Evolutionary conservation across 2,888 invertebrate species (phyloP), one percentile per base, ranked within the genome.

Genomic region (Ophioninae sp.): DNA sequence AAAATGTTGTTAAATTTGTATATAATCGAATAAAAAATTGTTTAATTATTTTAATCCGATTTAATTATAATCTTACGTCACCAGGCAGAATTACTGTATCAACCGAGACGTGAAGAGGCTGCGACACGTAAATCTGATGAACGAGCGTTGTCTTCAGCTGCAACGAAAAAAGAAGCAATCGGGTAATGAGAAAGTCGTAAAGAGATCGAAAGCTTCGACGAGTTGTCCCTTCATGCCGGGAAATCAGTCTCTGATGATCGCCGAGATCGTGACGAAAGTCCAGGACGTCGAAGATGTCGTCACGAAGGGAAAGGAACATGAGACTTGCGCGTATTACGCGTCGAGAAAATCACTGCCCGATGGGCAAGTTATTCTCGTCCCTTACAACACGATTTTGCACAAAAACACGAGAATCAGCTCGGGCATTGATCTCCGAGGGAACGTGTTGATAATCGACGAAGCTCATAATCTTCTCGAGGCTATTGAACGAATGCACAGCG

Each of bases 391-490:
- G 30, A 93, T 98, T 68, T 93, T 98, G 6, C 97, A 98, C 91
- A 95, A 95, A 90, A 94, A 94, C 20, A 97, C 98, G 0, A 94
- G 98, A 81, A 94, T 85, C 58, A 91, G 93, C 89, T 88, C 89
- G 87, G 93, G 93, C 56, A 95, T 97, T 79, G 93, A 94, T 77
- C 91, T 97, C 30, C 95, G 95, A 88, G 95, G 96, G 87, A 97
- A 97, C 90, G 93, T 99, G 39, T 94, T 99, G 0, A 96, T 99
- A 82, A 94, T 97, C 22, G 99, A 99, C 91, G 99, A 99, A 93
- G 99, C 99, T 0, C 99, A 99, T 89, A 99, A 99, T 92, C 94
- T 99, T 0, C 93, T 99, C 10, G 98, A 99, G 84, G 97, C 98
- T 0, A 95, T 99, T 86, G 96, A 96, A 84, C 96, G 96, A 89